A percentile compares a stretch with the other conserved stretches of the same genome.
phyloP scores from a whole-genome alignment of 2,797 vertebrate species.

The Periophthalmus magnuspinnatus region DNA sequence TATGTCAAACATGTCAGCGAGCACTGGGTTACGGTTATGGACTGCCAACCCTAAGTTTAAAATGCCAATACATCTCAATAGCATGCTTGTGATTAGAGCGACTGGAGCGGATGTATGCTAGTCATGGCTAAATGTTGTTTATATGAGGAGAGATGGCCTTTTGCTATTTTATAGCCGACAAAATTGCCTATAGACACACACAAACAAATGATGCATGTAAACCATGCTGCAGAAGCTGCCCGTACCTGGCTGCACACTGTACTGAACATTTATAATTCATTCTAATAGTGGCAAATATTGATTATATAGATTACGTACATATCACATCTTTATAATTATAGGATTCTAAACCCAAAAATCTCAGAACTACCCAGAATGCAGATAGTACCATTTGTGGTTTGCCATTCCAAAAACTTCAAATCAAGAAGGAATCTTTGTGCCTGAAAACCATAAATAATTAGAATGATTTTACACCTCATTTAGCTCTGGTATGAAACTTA shows the following conservation, averaged over 20 bases:
- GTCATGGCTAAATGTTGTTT: conserved; percentile 13
- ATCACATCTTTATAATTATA: too few species aligned
- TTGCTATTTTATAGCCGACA: conserved; percentile 5
- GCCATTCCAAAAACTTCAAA: too few species aligned
- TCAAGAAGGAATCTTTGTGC: too few species aligned
- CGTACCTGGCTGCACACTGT: too few species aligned
- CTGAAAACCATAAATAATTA: not conserved
- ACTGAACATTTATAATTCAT: not conserved
- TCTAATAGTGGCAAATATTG: not conserved
- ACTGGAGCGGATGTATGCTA: conserved; percentile 15
- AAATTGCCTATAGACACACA: conserved; percentile 14
- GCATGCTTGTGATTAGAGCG: conserved; percentile 14
- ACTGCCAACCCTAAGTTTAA: conserved; percentile 17
- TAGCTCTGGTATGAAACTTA: not conserved
- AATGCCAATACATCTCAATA: conserved; percentile 31
- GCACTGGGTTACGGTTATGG: conserved; percentile 25
- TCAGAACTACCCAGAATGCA: too few species aligned
- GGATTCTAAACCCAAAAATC: too few species aligned
- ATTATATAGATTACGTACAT: not conserved
- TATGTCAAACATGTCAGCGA: conserved; percentile 23
- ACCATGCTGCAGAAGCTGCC: too few species aligned
- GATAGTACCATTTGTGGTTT: too few species aligned
- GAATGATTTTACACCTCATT: not conserved
- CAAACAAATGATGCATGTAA: conserved; percentile 19
- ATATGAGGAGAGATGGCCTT: conserved; percentile 3